phyloP scores from a whole-genome alignment of 2,113 vertebrate species.

The Oxyruncus cristatus region DNA sequence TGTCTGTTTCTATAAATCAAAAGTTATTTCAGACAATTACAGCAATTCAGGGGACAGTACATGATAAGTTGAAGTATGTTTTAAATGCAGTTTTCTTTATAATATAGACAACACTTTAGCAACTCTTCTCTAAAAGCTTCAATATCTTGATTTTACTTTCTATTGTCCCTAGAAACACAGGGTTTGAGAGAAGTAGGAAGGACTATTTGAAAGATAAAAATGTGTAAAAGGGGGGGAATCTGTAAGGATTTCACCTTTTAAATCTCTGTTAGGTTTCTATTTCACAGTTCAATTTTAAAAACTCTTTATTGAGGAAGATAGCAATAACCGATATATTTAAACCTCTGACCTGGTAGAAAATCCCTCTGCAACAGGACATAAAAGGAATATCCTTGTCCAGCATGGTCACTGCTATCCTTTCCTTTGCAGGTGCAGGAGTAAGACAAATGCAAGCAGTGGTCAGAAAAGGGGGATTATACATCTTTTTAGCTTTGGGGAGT shows the following conservation, averaged over 20 bases:
- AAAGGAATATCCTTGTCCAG: neutral
- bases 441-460: neutral
- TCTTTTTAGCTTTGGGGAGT: neutral
- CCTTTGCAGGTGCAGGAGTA: neutral
- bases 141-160: neutral
- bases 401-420: neutral
- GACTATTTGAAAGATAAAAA: neutral
- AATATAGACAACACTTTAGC: neutral
- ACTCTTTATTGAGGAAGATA: neutral
- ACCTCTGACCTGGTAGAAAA: neutral
- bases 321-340: neutral
- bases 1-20: neutral
- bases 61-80: neutral
- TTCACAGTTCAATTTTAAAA: neutral
- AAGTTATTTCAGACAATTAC: neutral
- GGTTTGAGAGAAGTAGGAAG: neutral
- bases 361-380: neutral
- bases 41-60: neutral
- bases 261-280: neutral
- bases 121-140: neutral
- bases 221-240: neutral
- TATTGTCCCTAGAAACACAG: neutral
- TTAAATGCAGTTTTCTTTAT: neutral
- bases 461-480: neutral
- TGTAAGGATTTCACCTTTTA: neutral